Evolutionary conservation across 2,888 invertebrate species (phyloP).

Genomic region (Xestia c-nigrum): DNA sequence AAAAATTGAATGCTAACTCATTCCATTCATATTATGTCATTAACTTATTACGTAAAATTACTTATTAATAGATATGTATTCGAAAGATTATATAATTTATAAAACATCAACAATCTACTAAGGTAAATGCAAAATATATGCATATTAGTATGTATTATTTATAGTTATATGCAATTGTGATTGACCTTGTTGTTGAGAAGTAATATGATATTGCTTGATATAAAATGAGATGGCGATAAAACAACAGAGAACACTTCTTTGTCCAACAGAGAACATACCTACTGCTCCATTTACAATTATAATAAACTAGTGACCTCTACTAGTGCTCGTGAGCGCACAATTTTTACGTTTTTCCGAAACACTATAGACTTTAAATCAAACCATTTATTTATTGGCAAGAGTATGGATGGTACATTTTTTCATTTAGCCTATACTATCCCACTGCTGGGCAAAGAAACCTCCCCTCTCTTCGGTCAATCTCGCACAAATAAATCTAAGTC

Average conservation of each 20-base stretch:
- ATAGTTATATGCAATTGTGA: slow-evolving; percentile 20
- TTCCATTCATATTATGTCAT: background rate
- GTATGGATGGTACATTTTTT: no score
- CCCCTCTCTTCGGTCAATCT: no score
- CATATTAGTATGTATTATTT: background rate
- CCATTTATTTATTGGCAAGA: background rate
- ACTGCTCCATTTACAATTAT: background rate
- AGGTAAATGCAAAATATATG: slow-evolving; percentile 23
- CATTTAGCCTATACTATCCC: no score
- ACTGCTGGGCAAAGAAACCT: no score
- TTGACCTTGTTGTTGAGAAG: slow-evolving; percentile 50
- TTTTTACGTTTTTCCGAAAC: background rate
- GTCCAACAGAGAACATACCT: no score
- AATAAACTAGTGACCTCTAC: background rate
- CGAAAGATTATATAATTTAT: slow-evolving; percentile 6
- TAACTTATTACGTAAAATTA: slow-evolving; percentile 13
- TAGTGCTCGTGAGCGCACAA: background rate
- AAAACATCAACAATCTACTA: background rate
- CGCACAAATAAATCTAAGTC: no score
- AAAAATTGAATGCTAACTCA: background rate
- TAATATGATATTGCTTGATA: slow-evolving; percentile 23
- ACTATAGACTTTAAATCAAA: background rate
- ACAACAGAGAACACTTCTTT: background rate
- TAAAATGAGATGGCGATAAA: slow-evolving; percentile 22
- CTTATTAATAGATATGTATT: slow-evolving; percentile 1